These are phyloP conservation scores for Mycalesis mineus DNA, from an alignment of 2,888 invertebrate genomes.

Conservation along the genomic window DNA sequence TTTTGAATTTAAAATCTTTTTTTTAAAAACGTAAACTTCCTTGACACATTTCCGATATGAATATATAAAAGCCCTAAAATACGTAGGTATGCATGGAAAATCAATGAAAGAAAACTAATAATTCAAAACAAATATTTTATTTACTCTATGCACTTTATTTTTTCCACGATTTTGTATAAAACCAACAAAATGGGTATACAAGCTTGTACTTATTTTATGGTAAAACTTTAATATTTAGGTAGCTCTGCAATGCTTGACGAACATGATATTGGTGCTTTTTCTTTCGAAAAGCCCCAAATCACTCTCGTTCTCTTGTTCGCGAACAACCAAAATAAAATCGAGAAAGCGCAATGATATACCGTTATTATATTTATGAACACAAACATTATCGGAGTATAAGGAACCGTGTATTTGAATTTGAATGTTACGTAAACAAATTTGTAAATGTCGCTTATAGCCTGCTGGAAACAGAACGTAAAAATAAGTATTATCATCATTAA, in stretches of 20 bases:
- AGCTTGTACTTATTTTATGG: too few species aligned
- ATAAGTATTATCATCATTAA: slow-evolving; percentile 55
- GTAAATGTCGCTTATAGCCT: slow-evolving; percentile 49
- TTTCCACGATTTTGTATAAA: too few species aligned
- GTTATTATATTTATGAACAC: slow-evolving; percentile 35
- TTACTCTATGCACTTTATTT: too few species aligned
- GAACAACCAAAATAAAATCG: slow-evolving; percentile 63
- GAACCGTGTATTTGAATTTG: slow-evolving; percentile 22
- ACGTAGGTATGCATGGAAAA: too few species aligned
- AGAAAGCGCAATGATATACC: slow-evolving; percentile 56
- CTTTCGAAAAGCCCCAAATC: slow-evolving; percentile 42
- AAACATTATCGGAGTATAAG: slow-evolving; percentile 26
- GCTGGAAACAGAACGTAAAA: slow-evolving; percentile 59
- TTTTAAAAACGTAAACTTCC: too few species aligned
- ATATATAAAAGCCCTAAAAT: too few species aligned
- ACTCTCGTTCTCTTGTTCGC: slow-evolving; percentile 58
- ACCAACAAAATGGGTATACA: too few species aligned
- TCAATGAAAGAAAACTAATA: too few species aligned
- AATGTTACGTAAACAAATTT: slow-evolving; percentile 42
- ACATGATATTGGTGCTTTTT: slow-evolving; percentile 1
- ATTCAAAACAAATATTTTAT: too few species aligned
- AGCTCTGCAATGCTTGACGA: background rate
- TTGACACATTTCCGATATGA: too few species aligned
- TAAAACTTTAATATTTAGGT: background rate
- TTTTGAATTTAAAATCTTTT: too few species aligned